Percentiles rank a stretch among this genome's conserved stretches.
Evolutionary conservation across 2,797 vertebrate genomes (phyloP).

Genomic region (Gymnocypris eckloni): DNA sequence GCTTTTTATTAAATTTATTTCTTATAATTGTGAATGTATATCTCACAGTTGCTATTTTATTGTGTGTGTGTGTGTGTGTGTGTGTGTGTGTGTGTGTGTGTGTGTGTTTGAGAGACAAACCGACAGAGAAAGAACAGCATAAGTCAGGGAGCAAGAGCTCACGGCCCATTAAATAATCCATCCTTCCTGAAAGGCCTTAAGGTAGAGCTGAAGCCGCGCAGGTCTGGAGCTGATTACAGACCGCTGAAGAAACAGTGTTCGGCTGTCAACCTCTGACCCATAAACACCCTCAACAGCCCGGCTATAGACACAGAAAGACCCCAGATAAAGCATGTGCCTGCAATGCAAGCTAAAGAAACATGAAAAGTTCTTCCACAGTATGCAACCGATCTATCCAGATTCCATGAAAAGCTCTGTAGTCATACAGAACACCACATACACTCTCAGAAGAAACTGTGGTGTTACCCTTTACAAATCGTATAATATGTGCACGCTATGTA

Average conservation of each 20-base stretch:
- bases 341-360: not conserved
- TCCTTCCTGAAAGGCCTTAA: conserved; percentile 26
- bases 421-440: not conserved
- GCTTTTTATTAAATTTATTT: too few species aligned
- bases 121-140: conserved; percentile 14
- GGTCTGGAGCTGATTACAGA: conserved; percentile 25
- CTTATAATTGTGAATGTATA: too few species aligned
- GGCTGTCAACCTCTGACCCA: conserved; percentile 20
- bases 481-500: not conserved
- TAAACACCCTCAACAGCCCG: not conserved
- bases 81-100: too few species aligned
- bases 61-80: too few species aligned
- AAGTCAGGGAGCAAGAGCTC: conserved; percentile 22
- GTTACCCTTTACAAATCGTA: not conserved
- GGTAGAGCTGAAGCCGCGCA: not conserved
- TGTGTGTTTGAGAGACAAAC: not conserved
- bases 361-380: not conserved
- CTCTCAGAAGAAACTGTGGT: not conserved
- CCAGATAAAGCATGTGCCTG: not conserved
- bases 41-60: too few species aligned
- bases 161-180: conserved; percentile 43
- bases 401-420: not conserved
- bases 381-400: not conserved
- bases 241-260: conserved; percentile 8
- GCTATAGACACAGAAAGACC: not conserved